phyloP scores from a whole-genome alignment of 2,113 vertebrate genomes.

The Erpornis zantholeuca region DNA sequence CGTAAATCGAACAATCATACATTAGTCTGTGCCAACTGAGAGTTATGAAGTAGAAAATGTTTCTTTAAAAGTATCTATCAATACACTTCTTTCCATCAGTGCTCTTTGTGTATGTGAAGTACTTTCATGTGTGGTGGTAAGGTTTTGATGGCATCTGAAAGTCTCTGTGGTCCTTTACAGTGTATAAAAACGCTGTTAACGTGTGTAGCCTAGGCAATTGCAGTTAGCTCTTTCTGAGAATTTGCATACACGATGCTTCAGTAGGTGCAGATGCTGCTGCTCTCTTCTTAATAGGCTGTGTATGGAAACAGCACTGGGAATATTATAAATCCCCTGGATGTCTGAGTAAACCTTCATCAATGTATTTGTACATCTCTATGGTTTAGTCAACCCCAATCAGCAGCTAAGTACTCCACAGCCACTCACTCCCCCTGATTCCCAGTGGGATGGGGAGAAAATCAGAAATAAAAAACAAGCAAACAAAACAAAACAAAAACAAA shows the following conservation, averaged over 20 bases:
- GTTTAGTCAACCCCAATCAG: background rate
- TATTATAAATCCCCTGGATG: background rate
- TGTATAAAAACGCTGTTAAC: background rate
- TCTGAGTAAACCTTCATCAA: background rate
- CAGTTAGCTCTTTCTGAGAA: background rate
- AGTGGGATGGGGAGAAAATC: background rate
- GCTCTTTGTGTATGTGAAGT: background rate
- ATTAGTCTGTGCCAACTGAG: background rate
- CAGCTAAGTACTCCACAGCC: background rate
- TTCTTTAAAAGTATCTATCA: background rate
- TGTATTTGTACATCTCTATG: background rate
- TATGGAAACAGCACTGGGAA: background rate
- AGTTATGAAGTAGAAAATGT: background rate
- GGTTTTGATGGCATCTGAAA: background rate
- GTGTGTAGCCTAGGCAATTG: background rate
- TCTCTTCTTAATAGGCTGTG: background rate
- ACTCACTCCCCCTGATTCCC: background rate
- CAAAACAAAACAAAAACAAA: background rate
- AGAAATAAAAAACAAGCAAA: background rate
- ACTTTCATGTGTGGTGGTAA: background rate
- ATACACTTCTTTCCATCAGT: background rate
- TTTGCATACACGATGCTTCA: background rate
- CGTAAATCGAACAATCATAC: too few species aligned
- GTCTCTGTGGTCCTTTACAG: background rate
- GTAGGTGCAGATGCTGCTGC: background rate